Evolutionary conservation across 2,888 invertebrate species (phyloP).

Genomic region (Isotomurus palustris): DNA sequence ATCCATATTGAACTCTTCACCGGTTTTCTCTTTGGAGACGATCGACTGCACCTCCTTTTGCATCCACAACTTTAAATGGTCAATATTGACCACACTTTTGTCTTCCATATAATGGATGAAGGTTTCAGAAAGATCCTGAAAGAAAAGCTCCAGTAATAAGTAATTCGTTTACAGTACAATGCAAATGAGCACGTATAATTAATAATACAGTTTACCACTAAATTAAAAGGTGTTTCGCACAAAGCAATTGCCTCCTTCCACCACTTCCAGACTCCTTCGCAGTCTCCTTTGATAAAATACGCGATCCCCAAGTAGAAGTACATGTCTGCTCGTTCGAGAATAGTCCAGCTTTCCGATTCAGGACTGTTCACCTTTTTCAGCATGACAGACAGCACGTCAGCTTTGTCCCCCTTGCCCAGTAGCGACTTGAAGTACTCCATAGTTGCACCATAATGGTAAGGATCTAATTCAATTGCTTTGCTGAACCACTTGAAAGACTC

Average conservation of each 20-base stretch:
- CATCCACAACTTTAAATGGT: constrained; percentile 32
- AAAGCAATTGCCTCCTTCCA: constrained; percentile 20
- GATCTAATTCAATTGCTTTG: constrained; percentile 25
- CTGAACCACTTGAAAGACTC: constrained; percentile 31
- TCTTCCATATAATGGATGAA: constrained; percentile 23
- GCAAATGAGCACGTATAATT: no score
- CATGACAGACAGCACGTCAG: not conserved
- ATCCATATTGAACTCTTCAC: constrained; percentile 1
- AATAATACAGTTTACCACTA: no score
- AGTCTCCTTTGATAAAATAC: constrained; percentile 24
- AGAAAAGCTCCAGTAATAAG: no score
- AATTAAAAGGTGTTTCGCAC: constrained; percentile 17
- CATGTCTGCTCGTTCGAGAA: constrained; percentile 22
- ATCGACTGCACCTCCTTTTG: constrained; percentile 16
- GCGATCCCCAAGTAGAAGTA: constrained; percentile 29
- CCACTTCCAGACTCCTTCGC: constrained; percentile 16
- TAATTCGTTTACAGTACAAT: no score
- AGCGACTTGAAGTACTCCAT: constrained; percentile 35
- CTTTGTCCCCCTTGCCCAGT: constrained; percentile 11
- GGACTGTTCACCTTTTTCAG: constrained; percentile 3
- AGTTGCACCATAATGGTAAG: constrained; percentile 23
- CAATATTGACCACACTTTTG: constrained; percentile 13
- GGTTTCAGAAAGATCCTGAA: constrained; percentile 26
- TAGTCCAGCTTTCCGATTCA: constrained; percentile 15
- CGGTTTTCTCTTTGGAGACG: not conserved